A percentile compares a stretch with the other conserved stretches of the same genome.
These are phyloP conservation scores for Mylabris sibirica DNA, from an alignment of 2,888 invertebrate genomes.

Conservation along the genomic window DNA sequence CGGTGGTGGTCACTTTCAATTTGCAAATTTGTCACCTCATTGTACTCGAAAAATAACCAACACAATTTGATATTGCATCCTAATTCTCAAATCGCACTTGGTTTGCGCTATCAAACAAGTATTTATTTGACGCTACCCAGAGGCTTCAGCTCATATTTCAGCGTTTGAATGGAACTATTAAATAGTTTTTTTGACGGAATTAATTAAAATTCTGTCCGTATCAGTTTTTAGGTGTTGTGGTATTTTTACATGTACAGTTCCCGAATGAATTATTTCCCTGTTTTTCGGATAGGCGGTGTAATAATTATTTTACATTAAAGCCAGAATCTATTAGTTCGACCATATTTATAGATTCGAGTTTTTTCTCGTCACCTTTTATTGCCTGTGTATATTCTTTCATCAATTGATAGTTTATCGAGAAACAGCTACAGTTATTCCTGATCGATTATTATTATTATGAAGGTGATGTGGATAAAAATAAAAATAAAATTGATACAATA, in stretches of 20 bases:
- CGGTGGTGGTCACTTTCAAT: background rate
- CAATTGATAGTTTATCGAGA: background rate
- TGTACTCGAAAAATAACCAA: background rate
- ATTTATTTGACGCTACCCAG: constrained; percentile 32
- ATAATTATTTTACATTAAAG: constrained; percentile 16
- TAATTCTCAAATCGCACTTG: constrained; percentile 24
- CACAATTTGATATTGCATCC: background rate
- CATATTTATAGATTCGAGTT: constrained; percentile 15
- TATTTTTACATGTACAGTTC: constrained; percentile 18
- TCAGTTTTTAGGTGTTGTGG: constrained; percentile 25
- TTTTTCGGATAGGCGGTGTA: constrained; percentile 27
- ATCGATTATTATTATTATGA: too few relatives aligned
- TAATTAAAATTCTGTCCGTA: constrained; percentile 34
- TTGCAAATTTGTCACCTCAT: constrained; percentile 4
- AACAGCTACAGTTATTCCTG: background rate
- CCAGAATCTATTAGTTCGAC: constrained; percentile 22
- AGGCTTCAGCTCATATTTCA: constrained; percentile 37
- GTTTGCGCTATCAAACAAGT: constrained; percentile 23
- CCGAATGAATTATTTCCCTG: constrained; percentile 28
- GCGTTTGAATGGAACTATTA: constrained; percentile 29
- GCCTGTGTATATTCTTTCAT: too few relatives aligned
- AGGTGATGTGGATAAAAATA: too few relatives aligned
- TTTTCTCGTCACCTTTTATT: constrained; percentile 15
- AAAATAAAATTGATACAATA: constrained; percentile 14
- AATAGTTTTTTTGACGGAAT: constrained; percentile 34